Conservation (phyloP, 2,113 vertebrate genomes). For the Psilopsiagon aurifrons region DNA sequence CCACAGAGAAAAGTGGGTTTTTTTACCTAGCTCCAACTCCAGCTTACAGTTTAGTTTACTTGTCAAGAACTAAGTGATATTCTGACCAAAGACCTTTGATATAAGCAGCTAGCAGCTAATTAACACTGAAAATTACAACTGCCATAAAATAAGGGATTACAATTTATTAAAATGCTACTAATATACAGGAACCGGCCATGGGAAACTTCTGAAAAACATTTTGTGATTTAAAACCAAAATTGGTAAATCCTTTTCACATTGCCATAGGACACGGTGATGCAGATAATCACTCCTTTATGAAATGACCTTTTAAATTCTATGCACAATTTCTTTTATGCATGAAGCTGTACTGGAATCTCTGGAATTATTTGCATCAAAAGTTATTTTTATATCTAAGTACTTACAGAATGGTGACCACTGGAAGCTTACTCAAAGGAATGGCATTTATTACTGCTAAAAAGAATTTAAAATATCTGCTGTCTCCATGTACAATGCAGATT, state of each 20-base stretch:
- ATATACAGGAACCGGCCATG: neutral
- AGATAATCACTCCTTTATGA: neutral
- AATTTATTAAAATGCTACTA: neutral
- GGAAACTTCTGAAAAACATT: neutral
- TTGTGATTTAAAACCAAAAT: neutral
- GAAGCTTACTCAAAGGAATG: conserved; percentile 28
- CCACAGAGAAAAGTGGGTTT: neutral
- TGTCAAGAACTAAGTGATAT: neutral
- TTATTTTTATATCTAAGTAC: neutral
- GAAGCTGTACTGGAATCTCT: neutral
- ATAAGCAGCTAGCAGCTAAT: neutral
- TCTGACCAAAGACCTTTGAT: neutral
- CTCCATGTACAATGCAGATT: neutral
- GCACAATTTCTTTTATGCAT: neutral
- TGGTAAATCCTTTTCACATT: neutral
- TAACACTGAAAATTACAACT: conserved; percentile 4
- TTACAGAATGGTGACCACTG: neutral
- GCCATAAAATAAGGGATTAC: neutral
- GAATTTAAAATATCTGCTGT: conserved; percentile 25
- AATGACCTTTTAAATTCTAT: neutral
- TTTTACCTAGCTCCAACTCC: neutral
- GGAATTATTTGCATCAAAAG: conserved; percentile 1
- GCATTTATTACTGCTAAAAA: neutral
- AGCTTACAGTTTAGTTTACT: neutral
- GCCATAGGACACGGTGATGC: neutral